Evolutionary conservation across 2,113 vertebrate species (phyloP), one percentile per base, ranked within the genome.

Genomic region (Pseudolaguvia tuberculata): DNA sequence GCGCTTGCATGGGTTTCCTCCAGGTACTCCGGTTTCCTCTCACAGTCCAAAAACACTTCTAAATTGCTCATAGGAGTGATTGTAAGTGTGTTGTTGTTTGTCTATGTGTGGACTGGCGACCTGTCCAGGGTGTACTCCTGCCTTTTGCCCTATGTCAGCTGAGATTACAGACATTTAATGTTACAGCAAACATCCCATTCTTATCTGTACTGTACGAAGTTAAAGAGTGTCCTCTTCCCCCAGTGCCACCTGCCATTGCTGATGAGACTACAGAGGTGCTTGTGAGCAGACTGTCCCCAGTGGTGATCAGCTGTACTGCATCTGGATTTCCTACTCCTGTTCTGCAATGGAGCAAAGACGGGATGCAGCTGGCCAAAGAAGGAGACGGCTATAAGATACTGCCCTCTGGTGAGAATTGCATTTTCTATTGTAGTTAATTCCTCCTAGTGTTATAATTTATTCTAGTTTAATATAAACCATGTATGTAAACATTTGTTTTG

Each of bases 231-330:
- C 35, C 78, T 25, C 42, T n/a, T 62, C 20, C 85, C 27, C 27
- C 48, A 99, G 97, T 99, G 81, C 94, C 96, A 78, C 95, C 97
- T 11, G 94, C 94, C 21, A 94, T 99, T 85, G 95, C 95, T 57
- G 97, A 99, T 83, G 96, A 98, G 84, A 89, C 90, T 53, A 89
- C 93, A 1, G 93, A 98, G 79, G 80, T 98, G 3, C 76, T 94
- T 52, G 92, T 95, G 11, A 96, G 87, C 79, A 94, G 83, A 76
- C 82, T 92, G n/a, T 91, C 93, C 79, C 90, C 94, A 1, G 89
- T 93, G 7, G 72, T 98, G 25, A 90, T 99, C 21, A 88, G 93
- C 57, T 99, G 97, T 83, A 92, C 92, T 0, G 90, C 92, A 0
- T 94, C 93, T 0, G 97, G 96, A 0, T 90, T 99, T 71, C 97